phyloP scores from a whole-genome alignment of 2,888 invertebrate genomes.

The Xiphydria camelus region DNA sequence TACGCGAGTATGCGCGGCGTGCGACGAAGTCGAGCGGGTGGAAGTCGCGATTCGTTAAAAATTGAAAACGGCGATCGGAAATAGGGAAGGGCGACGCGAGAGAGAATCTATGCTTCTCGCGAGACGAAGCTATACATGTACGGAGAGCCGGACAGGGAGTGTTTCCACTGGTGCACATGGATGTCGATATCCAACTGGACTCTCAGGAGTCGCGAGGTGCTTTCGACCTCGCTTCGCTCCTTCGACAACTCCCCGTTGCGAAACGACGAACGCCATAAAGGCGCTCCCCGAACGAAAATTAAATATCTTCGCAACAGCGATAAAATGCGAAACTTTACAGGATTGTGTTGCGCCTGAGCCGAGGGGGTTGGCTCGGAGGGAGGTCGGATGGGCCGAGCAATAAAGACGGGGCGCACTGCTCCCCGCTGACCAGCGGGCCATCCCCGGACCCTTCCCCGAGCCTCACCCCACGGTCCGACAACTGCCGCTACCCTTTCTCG shows the following conservation, averaged over 20 bases:
- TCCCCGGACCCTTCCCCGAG: constrained; percentile 1
- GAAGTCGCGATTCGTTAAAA: too few species aligned
- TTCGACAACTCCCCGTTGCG: constrained; percentile 5
- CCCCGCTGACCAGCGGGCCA: constrained; percentile 26
- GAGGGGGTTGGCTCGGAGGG: background rate
- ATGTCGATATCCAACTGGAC: background rate
- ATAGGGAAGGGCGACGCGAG: too few species aligned
- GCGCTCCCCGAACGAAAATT: constrained; percentile 44
- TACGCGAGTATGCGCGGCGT: too few species aligned
- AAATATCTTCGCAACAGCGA: constrained; percentile 47
- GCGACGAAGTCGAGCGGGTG: too few species aligned
- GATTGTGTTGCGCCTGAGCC: constrained; percentile 18
- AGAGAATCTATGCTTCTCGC: too few species aligned
- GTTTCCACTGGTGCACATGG: too few species aligned
- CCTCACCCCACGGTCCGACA: background rate
- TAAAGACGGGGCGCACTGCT: constrained; percentile 35
- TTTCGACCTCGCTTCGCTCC: background rate
- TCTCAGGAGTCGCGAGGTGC: background rate
- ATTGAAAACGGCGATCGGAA: too few species aligned
- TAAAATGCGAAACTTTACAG: constrained; percentile 45
- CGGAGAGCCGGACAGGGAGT: too few species aligned
- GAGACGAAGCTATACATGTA: too few species aligned
- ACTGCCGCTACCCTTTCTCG: background rate
- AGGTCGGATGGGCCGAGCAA: constrained; percentile 19
- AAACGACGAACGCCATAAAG: constrained; percentile 37